A percentile compares a stretch with the other conserved stretches of the same genome.
These are phyloP conservation scores for Lordiphosa mommai DNA, from an alignment of 1,140 invertebrate genomes.

Conservation along the genomic window DNA sequence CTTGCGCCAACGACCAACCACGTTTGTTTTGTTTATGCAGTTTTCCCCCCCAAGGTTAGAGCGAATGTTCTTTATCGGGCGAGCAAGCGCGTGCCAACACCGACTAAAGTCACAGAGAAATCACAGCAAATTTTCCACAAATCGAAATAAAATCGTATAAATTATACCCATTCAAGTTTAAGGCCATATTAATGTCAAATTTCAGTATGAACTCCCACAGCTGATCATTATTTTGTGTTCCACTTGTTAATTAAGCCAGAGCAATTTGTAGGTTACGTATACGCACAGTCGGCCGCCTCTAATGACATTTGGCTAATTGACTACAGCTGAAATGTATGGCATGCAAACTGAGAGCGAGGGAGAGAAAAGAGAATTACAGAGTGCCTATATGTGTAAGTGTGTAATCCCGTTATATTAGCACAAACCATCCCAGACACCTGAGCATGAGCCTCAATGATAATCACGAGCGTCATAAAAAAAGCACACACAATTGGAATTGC, in stretches of 20 bases:
- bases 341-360: constrained; percentile 24
- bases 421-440: neutral
- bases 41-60: constrained; percentile 2
- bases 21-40: neutral
- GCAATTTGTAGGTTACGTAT: constrained; percentile 46
- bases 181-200: constrained; percentile 16
- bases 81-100: neutral
- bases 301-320: constrained; percentile 51
- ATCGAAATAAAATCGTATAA: constrained; percentile 14
- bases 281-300: constrained; percentile 28
- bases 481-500: constrained; percentile 13
- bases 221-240: too few relatives aligned
- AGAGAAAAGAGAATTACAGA: neutral
- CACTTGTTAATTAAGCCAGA: neutral
- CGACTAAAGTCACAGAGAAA: constrained; percentile 5
- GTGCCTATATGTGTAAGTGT: neutral
- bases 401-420: neutral
- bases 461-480: neutral
- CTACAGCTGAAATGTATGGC: constrained; percentile 4
- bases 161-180: constrained; percentile 2
- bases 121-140: constrained; percentile 6
- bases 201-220: neutral
- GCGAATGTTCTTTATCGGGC: constrained; percentile 55
- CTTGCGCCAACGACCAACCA: neutral
- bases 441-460: constrained; percentile 1